Conservation (phyloP, 2,113 vertebrate genomes). For the Sterrhoptilus dennistouni region DNA sequence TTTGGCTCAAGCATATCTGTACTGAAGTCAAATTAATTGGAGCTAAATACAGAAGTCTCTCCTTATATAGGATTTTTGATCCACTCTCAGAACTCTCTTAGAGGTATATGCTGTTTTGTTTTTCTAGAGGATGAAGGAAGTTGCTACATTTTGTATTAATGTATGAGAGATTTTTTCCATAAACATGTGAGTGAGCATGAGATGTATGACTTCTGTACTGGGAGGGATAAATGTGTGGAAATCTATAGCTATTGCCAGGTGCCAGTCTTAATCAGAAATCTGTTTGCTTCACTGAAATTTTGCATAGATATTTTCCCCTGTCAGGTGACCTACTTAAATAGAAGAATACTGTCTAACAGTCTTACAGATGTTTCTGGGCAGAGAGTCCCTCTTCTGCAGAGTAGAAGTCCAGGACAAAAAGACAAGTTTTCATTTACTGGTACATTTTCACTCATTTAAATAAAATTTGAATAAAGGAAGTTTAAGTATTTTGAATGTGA, state of each 20-base stretch:
- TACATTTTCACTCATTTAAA: neutral
- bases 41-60: slow-evolving; percentile 38
- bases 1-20: slow-evolving; percentile 17
- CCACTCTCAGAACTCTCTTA: slow-evolving; percentile 4
- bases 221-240: neutral
- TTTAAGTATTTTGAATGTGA: neutral
- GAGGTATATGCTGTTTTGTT: neutral
- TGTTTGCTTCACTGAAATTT: neutral
- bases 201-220: neutral
- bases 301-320: neutral
- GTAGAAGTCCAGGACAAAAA: neutral
- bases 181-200: neutral
- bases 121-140: neutral
- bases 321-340: slow-evolving; percentile 29
- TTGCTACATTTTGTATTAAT: neutral
- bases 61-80: slow-evolving; percentile 42
- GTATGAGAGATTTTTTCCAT: neutral
- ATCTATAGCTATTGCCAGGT: slow-evolving; percentile 13
- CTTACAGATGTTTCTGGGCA: neutral
- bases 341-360: neutral
- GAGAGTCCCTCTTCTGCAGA: neutral
- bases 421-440: neutral
- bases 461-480: neutral
- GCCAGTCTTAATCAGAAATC: slow-evolving; percentile 20
- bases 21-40: slow-evolving; percentile 38